phyloP scores from a whole-genome alignment of 2,113 vertebrate genomes.

The Narcine bancroftii region DNA sequence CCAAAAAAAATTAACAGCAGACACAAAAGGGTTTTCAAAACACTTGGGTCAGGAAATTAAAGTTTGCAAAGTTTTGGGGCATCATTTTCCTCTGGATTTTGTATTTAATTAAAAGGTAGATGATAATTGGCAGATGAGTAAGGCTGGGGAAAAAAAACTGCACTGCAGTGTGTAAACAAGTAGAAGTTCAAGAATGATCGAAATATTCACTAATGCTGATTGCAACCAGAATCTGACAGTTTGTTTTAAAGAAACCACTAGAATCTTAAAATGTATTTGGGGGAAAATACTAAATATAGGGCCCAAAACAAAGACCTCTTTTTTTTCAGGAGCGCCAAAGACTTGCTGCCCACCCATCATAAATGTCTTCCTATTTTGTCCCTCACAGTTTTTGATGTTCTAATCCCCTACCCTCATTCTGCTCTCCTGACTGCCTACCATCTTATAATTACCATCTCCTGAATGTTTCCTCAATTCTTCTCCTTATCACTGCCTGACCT shows the following conservation, averaged over 20 bases:
- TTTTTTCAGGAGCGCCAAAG: no score
- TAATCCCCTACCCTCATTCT: neutral
- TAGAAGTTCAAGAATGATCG: neutral
- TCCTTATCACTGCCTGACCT: no score
- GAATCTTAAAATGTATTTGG: neutral
- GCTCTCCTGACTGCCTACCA: neutral
- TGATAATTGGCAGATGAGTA: neutral
- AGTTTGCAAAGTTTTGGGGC: neutral
- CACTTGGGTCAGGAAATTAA: neutral
- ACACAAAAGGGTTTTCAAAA: neutral
- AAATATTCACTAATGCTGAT: neutral
- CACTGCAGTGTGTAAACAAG: neutral
- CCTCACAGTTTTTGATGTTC: neutral
- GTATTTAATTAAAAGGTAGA: constrained; percentile 13
- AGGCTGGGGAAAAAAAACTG: neutral
- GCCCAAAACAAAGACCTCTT: no score
- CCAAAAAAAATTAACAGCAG: constrained; percentile 13
- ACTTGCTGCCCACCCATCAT: no score
- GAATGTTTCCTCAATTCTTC: no score
- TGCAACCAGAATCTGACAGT: neutral
- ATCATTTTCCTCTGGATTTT: neutral
- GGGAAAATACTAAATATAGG: no score
- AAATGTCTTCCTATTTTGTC: neutral
- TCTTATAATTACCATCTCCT: no score
- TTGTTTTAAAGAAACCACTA: neutral